Evolutionary conservation across 1,140 invertebrate species (phyloP).

Genomic region (Drosophila biarmipes): DNA sequence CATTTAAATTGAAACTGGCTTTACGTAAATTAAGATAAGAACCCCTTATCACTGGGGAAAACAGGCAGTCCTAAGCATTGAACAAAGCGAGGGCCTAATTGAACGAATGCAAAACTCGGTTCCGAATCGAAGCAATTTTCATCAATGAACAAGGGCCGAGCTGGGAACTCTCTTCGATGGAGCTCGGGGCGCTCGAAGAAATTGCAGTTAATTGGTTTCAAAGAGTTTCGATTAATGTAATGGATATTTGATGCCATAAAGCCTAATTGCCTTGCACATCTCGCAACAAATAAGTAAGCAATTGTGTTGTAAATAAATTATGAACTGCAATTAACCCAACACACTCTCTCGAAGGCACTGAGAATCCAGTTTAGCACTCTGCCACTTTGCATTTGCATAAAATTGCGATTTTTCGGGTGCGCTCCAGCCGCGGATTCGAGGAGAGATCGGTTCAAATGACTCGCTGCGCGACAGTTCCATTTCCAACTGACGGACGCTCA

Average conservation of each 20-base stretch:
- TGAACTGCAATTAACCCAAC: constrained; percentile 46
- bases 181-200: constrained; percentile 1
- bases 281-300: constrained; percentile 56
- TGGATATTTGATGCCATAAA: constrained; percentile 28
- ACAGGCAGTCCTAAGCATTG: constrained; percentile 10
- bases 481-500: constrained; percentile 31
- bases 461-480: constrained; percentile 39
- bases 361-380: constrained; percentile 51
- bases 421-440: neutral
- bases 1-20: constrained; percentile 66
- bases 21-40: constrained; percentile 69
- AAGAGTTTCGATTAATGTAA: constrained; percentile 38
- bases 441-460: constrained; percentile 30
- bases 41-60: constrained; percentile 52
- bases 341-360: constrained; percentile 27
- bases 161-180: constrained; percentile 4
- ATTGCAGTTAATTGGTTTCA: constrained; percentile 47
- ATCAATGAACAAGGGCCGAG: constrained; percentile 17
- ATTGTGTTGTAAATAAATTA: constrained; percentile 59
- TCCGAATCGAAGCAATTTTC: constrained; percentile 21
- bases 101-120: constrained; percentile 36
- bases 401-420: constrained; percentile 49
- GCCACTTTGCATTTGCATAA: constrained; percentile 67
- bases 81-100: constrained; percentile 31
- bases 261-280: constrained; percentile 43